Base-by-base conservation (phyloP, 1,140 invertebrate species). In the Maconellicoccus hirsutus region DNA sequence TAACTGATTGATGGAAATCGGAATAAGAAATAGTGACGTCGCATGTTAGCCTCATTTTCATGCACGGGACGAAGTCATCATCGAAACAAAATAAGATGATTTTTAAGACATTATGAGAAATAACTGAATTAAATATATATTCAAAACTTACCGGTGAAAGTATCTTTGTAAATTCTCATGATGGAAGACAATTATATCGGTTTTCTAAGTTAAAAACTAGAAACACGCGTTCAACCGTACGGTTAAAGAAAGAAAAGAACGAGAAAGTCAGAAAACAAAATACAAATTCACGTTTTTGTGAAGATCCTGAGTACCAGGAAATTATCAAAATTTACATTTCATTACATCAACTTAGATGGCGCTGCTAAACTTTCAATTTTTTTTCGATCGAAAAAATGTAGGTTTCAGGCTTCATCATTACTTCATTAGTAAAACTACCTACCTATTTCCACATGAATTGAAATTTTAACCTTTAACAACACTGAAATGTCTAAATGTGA, bases 101-200 rank as follows among this genome's bases (percentile, higher is more conserved):
- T n/a, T n/a, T n/a, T n/a, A n/a, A n/a, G n/a, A 71, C 12, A 69
- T 7, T n/a, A 71, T 69, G 25, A 72, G 63, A 25, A 70, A 42
- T 70, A 2, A 25, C 14, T 22, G 33, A 10, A 21, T 14, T 39
- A 8, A 23, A 19, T 19, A 22, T 39, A 23, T 39, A 70, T 59
- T 42, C 39, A 39, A 26, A 74, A 80, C 79, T 85, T 86, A 94
- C 92, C 91, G 73, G 90, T 92, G 80, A 96, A 89, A 83, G 93
- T 86, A 85, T 96, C 93, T 83, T 96, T 96, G 85, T 88, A 96
- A 82, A 97, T 93, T 80, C 84, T 94, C 94, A 97, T 96, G 83
- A 84, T 93, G 81, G 79, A 84, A 84, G 86, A 88, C 88, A 71
- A 71, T 61, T 71, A 66, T 63, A 66, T 27, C 27, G 4, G 2